These are phyloP conservation scores for Drosophila serrata DNA, from an alignment of 1,140 invertebrate species.

Conservation along the genomic window DNA sequence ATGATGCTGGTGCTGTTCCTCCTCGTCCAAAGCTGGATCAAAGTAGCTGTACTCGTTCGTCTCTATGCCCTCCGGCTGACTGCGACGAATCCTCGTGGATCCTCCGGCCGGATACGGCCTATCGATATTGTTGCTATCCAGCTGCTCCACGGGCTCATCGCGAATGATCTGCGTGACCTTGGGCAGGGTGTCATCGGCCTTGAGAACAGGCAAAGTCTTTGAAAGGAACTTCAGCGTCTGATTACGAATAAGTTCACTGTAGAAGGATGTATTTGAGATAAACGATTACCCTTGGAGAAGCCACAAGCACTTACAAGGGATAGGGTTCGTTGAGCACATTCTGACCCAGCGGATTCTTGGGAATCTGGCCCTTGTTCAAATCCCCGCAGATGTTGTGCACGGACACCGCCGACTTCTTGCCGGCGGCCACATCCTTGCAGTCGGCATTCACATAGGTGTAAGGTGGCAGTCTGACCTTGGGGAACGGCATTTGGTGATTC, in stretches of 20 bases:
- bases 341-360: constrained; percentile 94
- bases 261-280: neutral
- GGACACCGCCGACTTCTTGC: constrained; percentile 89
- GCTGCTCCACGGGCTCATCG: constrained; percentile 77
- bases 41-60: constrained; percentile 79
- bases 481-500: constrained; percentile 95
- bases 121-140: constrained; percentile 83
- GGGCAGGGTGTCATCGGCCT: constrained; percentile 94
- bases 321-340: constrained; percentile 92
- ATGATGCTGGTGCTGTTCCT: constrained; percentile 62
- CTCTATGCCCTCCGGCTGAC: constrained; percentile 60
- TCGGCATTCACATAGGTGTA: constrained; percentile 91
- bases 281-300: no score
- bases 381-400: constrained; percentile 95
- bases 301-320: constrained; percentile 92
- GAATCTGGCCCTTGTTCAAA: constrained; percentile 94
- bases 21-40: constrained; percentile 78
- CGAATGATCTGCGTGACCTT: constrained; percentile 91
- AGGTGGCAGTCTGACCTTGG: constrained; percentile 93
- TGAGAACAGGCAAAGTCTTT: constrained; percentile 93
- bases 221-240: constrained; percentile 95
- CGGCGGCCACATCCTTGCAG: constrained; percentile 89
- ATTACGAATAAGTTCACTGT: constrained; percentile 94
- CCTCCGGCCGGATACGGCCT: constrained; percentile 59
- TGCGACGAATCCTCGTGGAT: constrained; percentile 59